Conservation (phyloP, 2,888 invertebrate species). For the Caenorhabditis doughertyi region DNA sequence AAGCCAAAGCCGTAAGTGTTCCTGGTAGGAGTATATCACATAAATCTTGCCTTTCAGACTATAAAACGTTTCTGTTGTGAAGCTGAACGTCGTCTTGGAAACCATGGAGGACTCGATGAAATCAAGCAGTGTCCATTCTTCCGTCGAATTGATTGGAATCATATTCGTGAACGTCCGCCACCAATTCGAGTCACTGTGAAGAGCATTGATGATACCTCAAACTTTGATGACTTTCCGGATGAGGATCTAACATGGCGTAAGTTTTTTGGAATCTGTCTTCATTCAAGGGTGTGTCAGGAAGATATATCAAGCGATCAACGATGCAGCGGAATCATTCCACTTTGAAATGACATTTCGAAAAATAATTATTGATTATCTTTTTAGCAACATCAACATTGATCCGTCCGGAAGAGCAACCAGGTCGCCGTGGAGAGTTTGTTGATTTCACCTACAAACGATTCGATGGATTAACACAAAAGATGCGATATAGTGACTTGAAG, state of each 20-base stretch:
- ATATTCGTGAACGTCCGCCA: slow-evolving; percentile 96
- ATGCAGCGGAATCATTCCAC: too few species aligned
- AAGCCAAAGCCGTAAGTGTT: slow-evolving; percentile 86
- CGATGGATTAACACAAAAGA: slow-evolving; percentile 90
- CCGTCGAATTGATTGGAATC: slow-evolving; percentile 96
- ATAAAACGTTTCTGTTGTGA: slow-evolving; percentile 91
- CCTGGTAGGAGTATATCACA: neutral
- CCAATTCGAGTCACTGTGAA: slow-evolving; percentile 98
- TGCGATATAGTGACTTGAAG: slow-evolving; percentile 68
- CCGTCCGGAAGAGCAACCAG: slow-evolving; percentile 68
- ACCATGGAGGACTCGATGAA: slow-evolving; percentile 92
- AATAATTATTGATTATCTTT: slow-evolving; percentile 12
- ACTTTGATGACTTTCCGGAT: slow-evolving; percentile 99
- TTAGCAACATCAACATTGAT: slow-evolving; percentile 58
- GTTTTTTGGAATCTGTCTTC: slow-evolving; percentile 84
- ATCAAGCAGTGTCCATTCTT: slow-evolving; percentile 94
- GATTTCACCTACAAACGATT: slow-evolving; percentile 99
- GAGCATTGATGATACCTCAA: slow-evolving; percentile 99
- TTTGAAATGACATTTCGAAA: neutral
- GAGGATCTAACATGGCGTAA: slow-evolving; percentile 98
- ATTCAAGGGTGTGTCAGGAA: too few species aligned
- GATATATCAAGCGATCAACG: too few species aligned
- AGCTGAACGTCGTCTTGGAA: slow-evolving; percentile 93
- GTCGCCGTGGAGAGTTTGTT: slow-evolving; percentile 93
- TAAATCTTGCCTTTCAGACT: slow-evolving; percentile 75